Evolutionary conservation across 2,888 invertebrate species (phyloP).

Genomic region (Tribolium freemani): DNA sequence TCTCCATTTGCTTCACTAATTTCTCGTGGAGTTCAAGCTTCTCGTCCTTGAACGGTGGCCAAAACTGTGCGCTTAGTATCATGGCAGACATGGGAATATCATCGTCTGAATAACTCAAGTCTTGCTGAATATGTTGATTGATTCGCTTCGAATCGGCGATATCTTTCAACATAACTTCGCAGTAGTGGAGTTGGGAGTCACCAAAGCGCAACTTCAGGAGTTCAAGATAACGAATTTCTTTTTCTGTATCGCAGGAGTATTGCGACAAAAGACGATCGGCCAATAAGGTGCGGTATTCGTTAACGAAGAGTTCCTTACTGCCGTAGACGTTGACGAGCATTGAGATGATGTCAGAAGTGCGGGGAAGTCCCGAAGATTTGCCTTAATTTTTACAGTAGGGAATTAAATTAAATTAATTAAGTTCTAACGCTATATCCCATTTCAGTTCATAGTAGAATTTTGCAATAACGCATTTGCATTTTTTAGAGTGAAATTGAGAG

Average conservation of each 20-base stretch:
- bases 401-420: no score
- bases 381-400: conserved; percentile 62
- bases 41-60: conserved; percentile 97
- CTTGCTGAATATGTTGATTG: conserved; percentile 86
- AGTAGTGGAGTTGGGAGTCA: conserved; percentile 95
- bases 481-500: no score
- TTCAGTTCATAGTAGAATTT: no score
- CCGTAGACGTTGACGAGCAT: conserved; percentile 99
- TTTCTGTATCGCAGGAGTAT: conserved; percentile 88
- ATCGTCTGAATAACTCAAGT: conserved; percentile 71
- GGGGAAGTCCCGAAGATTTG: conserved; percentile 72
- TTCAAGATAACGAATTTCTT: conserved; percentile 93
- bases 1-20: conserved; percentile 85
- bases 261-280: conserved; percentile 91
- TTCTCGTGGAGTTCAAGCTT: conserved; percentile 87
- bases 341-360: conserved; percentile 93
- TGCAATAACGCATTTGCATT: no score
- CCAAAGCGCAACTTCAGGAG: conserved; percentile 94
- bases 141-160: conserved; percentile 96
- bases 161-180: conserved; percentile 99
- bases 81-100: conserved; percentile 82
- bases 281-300: conserved; percentile 94
- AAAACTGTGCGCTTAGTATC: conserved; percentile 98
- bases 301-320: conserved; percentile 97
- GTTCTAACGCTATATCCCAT: no score